These are phyloP conservation scores for Oncorhynchus nerka DNA, from an alignment of 2,113 vertebrate genomes.

Conservation along the genomic window DNA sequence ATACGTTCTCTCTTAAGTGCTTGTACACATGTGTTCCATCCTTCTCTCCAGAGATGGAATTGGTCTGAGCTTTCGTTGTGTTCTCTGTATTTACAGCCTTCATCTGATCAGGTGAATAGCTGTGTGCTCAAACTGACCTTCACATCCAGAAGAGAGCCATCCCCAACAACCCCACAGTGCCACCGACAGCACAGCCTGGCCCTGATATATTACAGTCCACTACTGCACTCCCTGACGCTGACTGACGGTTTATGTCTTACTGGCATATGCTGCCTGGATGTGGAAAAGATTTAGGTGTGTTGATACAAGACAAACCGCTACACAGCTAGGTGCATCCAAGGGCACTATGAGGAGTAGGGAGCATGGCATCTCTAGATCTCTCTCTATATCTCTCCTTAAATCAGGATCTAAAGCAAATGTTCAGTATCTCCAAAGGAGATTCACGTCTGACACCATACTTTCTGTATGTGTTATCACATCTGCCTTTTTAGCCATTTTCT, in stretches of 20 bases:
- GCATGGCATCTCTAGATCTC: not conserved
- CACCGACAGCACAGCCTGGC: conserved; percentile 20
- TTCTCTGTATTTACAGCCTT: conserved; percentile 65
- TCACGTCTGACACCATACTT: no score
- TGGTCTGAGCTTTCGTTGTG: conserved; percentile 42
- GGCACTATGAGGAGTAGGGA: not conserved
- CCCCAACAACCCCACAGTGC: conserved; percentile 34
- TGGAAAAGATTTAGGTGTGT: not conserved
- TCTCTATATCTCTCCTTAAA: no score
- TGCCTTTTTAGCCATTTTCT: no score
- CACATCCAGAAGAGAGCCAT: no score
- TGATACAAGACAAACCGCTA: conserved; percentile 10
- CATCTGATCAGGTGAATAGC: conserved; percentile 36
- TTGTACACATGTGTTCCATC: conserved; percentile 28
- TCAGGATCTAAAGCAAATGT: no score
- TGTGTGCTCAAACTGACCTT: conserved; percentile 61
- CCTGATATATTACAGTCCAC: conserved; percentile 15
- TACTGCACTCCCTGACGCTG: conserved; percentile 26
- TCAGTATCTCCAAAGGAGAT: no score
- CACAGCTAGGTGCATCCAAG: not conserved
- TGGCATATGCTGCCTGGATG: not conserved
- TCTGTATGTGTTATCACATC: no score
- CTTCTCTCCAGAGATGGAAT: conserved; percentile 51
- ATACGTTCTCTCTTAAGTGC: conserved; percentile 43
- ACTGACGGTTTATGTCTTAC: not conserved